phyloP scores from a whole-genome alignment of 1,140 invertebrate species.

The Lepidurus couesii region DNA sequence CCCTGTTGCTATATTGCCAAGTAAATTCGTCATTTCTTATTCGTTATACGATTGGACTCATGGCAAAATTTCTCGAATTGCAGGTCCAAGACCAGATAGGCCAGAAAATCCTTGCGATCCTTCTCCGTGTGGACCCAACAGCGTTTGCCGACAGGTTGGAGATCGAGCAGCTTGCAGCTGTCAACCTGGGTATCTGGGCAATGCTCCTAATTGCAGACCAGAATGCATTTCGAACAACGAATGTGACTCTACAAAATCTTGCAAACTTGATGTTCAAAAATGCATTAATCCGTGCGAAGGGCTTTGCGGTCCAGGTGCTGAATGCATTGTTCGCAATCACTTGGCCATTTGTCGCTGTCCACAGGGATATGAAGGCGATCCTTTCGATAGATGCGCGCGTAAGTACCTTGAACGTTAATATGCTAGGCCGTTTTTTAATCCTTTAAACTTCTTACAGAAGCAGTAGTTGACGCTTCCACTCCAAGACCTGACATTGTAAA shows the following conservation, averaged over 20 bases:
- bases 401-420: too few species aligned
- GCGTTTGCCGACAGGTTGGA: constrained; percentile 57
- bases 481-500: background rate
- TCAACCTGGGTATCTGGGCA: constrained; percentile 49
- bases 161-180: constrained; percentile 65
- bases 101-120: constrained; percentile 59
- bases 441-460: constrained; percentile 39
- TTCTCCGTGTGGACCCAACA: constrained; percentile 73
- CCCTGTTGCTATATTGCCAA: constrained; percentile 45
- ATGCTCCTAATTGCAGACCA: constrained; percentile 57
- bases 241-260: constrained; percentile 65
- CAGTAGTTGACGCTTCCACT: constrained; percentile 1
- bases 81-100: background rate
- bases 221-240: constrained; percentile 71
- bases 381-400: constrained; percentile 56
- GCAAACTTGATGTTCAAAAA: constrained; percentile 43
- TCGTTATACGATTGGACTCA: too few species aligned
- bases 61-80: too few species aligned
- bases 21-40: too few species aligned
- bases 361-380: constrained; percentile 64
- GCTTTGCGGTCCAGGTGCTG: constrained; percentile 65
- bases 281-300: constrained; percentile 42
- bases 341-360: constrained; percentile 67
- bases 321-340: constrained; percentile 58
- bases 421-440: background rate